Base-by-base conservation (phyloP, 2,113 vertebrate genomes). In the Sinocyclocheilus anophthalmus region DNA sequence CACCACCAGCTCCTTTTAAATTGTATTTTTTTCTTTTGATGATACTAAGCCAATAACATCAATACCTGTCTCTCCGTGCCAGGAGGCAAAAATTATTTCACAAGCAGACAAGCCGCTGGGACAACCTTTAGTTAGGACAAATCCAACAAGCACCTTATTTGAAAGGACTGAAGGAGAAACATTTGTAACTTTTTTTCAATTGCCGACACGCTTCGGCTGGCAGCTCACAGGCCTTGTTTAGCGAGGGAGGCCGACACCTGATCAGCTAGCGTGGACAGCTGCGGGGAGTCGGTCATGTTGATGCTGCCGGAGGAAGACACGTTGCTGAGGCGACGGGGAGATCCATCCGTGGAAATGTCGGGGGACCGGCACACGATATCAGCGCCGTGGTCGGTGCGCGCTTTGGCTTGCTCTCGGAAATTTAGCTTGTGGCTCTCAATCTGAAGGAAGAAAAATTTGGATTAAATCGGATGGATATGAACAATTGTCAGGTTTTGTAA, bases 151-250 rank as follows among this genome's bases (percentile, higher is more conserved):
- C 87, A 67, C 83, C 80, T 84, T 72, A n/a, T 61, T 85, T 79
- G 61, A 76, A 88, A 90, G 90, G 89, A 86, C 69, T 82, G 78
- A 85, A 88, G 93, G 93, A 94, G 91, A 89, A 89, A 88, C 89
- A 61, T 89, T 86, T 92, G 81, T 89, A 93, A 94, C 91, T 88
- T 92, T 91, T 76, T 45, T 10, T 84, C 11, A 42, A 84, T 90
- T 85, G 85, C 83, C 86, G 39, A 89, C 85, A 86, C 86, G 84
- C 85, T 63, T 82, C 33, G 57, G 20, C 65, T 2, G 5, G 80
- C 83, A 78, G 87, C 96, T 98, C 96, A 98, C 96, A 98, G 97
- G 93, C 97, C 97, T 94, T 98, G 97, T 92, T 98, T 97, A 93
- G 96, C 96, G 85, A 98, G 95, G 84, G 97, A 98, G 81, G 97